These are phyloP conservation scores for Seladonia tumulorum DNA, from an alignment of 2,888 invertebrate species.

Conservation along the genomic window DNA sequence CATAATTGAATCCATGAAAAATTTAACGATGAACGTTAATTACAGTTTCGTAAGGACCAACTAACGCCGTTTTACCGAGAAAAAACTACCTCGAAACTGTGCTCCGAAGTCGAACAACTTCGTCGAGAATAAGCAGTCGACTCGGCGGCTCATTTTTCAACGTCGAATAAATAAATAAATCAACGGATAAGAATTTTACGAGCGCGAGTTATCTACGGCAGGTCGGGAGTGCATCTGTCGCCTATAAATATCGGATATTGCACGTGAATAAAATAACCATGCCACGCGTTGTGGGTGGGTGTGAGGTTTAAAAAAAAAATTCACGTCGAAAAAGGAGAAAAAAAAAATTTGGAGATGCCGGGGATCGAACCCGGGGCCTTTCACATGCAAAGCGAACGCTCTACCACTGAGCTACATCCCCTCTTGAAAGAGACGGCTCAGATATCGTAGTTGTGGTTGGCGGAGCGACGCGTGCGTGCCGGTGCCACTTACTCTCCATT, in stretches of 20 bases:
- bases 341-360: conserved; percentile 92
- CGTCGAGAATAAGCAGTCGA: not conserved
- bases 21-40: too few relatives aligned
- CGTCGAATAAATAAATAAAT: not conserved
- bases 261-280: not conserved
- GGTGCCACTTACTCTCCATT: not conserved
- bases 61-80: too few relatives aligned
- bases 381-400: conserved; percentile 99
- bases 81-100: too few relatives aligned
- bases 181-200: not conserved
- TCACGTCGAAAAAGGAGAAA: conserved; percentile 70
- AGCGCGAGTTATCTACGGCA: not conserved
- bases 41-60: too few relatives aligned
- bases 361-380: conserved; percentile 99
- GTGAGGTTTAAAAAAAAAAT: not conserved
- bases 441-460: not conserved
- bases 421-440: conserved; percentile 65
- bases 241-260: not conserved
- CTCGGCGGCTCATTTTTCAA: not conserved
- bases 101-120: not conserved
- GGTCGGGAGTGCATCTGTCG: not conserved
- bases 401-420: conserved; percentile 99
- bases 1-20: too few relatives aligned
- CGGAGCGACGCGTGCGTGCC: not conserved
- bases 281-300: not conserved